These are phyloP conservation scores for Cromileptes altivelis DNA, from an alignment of 2,113 vertebrate genomes.

Conservation along the genomic window DNA sequence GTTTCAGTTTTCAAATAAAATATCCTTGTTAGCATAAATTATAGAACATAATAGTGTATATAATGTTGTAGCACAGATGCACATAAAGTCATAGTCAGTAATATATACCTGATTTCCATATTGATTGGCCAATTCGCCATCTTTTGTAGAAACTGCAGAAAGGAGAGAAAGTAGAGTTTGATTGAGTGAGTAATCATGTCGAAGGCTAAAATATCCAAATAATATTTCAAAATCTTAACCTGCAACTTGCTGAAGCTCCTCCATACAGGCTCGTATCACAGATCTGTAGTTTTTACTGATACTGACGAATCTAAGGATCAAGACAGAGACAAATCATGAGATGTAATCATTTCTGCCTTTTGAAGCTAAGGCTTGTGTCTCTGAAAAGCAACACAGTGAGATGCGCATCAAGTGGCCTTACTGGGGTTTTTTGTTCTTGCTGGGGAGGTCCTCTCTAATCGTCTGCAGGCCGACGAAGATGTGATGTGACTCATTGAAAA, in stretches of 20 bases:
- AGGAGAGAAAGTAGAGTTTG: conserved; percentile 27
- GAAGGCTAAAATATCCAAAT: background rate
- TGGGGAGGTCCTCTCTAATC: conserved; percentile 89
- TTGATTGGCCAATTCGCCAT: conserved; percentile 79
- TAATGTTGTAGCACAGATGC: background rate
- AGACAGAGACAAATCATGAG: conserved; percentile 15
- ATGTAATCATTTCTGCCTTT: background rate
- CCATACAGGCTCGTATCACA: conserved; percentile 95
- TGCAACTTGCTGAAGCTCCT: conserved; percentile 93
- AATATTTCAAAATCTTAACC: conserved; percentile 73
- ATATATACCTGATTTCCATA: conserved; percentile 91
- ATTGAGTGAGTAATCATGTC: background rate
- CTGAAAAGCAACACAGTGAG: background rate
- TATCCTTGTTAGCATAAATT: background rate
- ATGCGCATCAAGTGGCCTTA: conserved; percentile 57
- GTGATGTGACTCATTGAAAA: conserved; percentile 97
- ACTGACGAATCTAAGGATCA: conserved; percentile 89
- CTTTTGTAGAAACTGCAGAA: conserved; percentile 87
- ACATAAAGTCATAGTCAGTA: background rate
- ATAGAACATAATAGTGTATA: background rate
- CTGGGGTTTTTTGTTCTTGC: conserved; percentile 88
- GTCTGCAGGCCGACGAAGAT: conserved; percentile 95
- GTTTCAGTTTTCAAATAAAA: background rate
- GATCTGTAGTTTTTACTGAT: conserved; percentile 98
- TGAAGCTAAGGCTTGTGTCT: background rate